phyloP scores from a whole-genome alignment of 2,113 vertebrate genomes.

The Parus major region DNA sequence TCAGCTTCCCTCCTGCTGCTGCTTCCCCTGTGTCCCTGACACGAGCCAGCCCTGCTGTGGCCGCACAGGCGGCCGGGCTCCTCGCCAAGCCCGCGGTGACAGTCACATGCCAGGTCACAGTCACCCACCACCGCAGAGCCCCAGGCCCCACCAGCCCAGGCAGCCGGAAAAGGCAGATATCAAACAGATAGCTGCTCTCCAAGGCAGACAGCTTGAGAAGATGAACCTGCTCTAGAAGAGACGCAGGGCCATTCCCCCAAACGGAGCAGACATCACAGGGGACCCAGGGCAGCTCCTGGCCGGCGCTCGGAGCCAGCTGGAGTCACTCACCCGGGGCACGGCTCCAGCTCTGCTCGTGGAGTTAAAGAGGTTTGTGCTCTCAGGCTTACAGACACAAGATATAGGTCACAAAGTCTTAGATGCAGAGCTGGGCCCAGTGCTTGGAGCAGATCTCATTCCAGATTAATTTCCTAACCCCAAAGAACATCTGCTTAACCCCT shows the following conservation, averaged over 20 bases:
- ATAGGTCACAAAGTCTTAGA: not conserved
- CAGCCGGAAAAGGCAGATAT: fast-evolving
- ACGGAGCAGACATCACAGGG: fast-evolving
- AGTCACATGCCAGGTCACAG: not conserved
- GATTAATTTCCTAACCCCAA: not conserved
- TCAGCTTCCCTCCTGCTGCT: not conserved
- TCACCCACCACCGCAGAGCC: not conserved
- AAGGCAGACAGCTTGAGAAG: not conserved
- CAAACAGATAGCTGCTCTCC: not conserved
- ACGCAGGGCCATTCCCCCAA: fast-evolving
- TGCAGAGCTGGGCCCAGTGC: not conserved
- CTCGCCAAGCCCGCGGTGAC: not conserved
- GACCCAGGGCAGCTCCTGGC: not conserved
- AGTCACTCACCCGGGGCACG: not conserved
- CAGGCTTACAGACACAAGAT: not conserved
- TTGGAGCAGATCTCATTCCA: not conserved
- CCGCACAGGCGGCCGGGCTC: not conserved
- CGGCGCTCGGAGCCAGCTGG: not conserved
- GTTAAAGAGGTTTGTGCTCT: not conserved
- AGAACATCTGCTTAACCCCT: not conserved
- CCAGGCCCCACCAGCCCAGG: not conserved
- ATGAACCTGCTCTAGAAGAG: not conserved
- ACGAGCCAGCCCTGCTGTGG: not conserved
- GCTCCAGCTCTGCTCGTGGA: not conserved
- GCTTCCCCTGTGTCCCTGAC: not conserved